Conservation (phyloP, 2,888 invertebrate genomes). For the Drosophila greeni region DNA sequence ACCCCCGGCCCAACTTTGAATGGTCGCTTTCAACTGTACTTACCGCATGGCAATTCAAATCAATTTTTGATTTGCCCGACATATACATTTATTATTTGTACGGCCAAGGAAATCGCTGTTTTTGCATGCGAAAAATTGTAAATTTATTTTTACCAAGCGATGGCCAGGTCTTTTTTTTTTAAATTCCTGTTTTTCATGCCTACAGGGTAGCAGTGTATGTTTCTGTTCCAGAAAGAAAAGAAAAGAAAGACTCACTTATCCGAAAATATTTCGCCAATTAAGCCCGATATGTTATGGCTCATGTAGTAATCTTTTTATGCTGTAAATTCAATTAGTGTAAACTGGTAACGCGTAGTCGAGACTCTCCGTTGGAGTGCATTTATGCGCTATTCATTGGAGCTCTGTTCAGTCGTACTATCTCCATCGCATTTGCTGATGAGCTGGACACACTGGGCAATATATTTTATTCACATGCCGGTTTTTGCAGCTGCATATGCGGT, state of each 20-base stretch:
- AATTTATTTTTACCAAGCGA: slow-evolving; percentile 34
- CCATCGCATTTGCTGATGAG: slow-evolving; percentile 28
- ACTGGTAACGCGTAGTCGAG: slow-evolving; percentile 18
- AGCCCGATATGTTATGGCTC: not conserved
- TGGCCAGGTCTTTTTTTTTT: slow-evolving; percentile 10
- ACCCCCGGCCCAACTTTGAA: slow-evolving; percentile 3
- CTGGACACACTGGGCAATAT: slow-evolving; percentile 32
- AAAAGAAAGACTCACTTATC: not conserved
- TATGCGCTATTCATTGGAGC: slow-evolving; percentile 11
- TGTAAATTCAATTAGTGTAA: not conserved
- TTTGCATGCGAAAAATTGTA: slow-evolving; percentile 41
- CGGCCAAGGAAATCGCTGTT: slow-evolving; percentile 21
- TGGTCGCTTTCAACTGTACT: slow-evolving; percentile 53
- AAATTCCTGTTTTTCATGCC: not conserved
- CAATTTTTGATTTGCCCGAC: slow-evolving; percentile 66
- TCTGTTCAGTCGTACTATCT: slow-evolving; percentile 7
- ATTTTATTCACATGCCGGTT: slow-evolving; percentile 58
- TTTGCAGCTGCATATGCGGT: slow-evolving; percentile 53
- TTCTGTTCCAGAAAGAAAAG: not conserved
- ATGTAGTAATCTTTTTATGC: not conserved
- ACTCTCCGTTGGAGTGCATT: slow-evolving; percentile 5
- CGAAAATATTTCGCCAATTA: not conserved
- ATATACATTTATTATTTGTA: slow-evolving; percentile 34
- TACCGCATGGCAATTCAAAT: slow-evolving; percentile 68
- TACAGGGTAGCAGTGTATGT: slow-evolving; percentile 1